Evolutionary conservation across 2,113 vertebrate genomes (phyloP).

Genomic region (Oreamnos americanus): DNA sequence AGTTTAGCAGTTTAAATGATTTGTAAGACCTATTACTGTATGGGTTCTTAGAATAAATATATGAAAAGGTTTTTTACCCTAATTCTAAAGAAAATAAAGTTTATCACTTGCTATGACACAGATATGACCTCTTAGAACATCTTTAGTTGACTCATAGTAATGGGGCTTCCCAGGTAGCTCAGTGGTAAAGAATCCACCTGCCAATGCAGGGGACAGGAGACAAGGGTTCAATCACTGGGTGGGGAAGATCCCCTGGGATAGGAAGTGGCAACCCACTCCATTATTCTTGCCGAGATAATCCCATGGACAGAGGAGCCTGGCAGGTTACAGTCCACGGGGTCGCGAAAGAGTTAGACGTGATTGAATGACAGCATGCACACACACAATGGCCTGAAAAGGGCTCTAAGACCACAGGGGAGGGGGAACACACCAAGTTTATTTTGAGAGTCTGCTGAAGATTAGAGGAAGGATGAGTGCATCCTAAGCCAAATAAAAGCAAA

Average conservation of each 20-base stretch:
- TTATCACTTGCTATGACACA: neutral
- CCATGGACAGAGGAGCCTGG: neutral
- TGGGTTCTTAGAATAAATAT: neutral
- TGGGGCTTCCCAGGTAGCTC: neutral
- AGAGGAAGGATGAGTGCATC: neutral
- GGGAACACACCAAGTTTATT: neutral
- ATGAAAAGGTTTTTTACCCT: neutral
- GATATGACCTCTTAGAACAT: neutral
- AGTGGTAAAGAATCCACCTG: neutral
- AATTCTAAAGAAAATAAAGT: neutral
- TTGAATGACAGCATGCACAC: neutral
- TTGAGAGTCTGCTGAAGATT: neutral
- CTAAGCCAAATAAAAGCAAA: neutral
- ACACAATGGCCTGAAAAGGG: neutral
- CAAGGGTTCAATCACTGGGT: neutral
- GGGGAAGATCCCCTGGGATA: neutral
- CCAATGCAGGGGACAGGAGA: neutral
- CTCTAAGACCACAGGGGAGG: neutral
- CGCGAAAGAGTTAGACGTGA: neutral
- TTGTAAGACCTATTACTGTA: neutral
- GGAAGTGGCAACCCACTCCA: neutral
- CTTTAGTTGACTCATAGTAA: neutral
- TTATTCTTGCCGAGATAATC: neutral
- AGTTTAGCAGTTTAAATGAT: neutral
- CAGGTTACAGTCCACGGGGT: neutral